Base-by-base conservation (phyloP, 2,888 invertebrate genomes). In the Plebejus argus region DNA sequence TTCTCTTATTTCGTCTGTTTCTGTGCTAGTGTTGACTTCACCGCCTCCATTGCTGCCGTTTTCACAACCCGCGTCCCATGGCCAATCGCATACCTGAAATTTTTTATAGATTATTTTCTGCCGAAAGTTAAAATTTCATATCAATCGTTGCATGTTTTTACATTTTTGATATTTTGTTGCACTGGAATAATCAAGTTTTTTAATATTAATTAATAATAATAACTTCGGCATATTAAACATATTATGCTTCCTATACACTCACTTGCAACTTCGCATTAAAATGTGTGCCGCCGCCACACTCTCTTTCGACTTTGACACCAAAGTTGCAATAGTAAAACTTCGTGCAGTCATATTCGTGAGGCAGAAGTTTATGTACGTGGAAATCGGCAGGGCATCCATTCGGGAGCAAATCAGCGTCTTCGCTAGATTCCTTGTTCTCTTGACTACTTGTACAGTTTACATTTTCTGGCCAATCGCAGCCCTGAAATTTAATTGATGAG, bases 281-380 rank as follows among this genome's bases (percentile, higher is more conserved):
- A 58, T 85, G 82, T 0, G 80, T 77, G 1, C 83, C 84, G 3
- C 78, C 39, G 0, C 81, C 76, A 76, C 87, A 87, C 0, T 80
- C 74, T 12, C 80, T 81, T 49, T 81, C 83, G 0, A 83, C 81
- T 70, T 82, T 82, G n/a, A 84, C 81, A 10, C 87, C 88, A 35
- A 82, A 82, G 5, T 81, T 81, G 79, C 89, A 89, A 75, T 85
- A 83, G 79, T 89, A 93, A 81, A 90, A 93, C 81, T 86, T 87
- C 0, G 86, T 86, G 81, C 92, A 93, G 80, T 90, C 87, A 18
- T 85, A 87, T 33, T 92, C 91, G 80, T 93, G 91, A 5, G 89
- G 86, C 0, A 91, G 58, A 0, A 90, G 83, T 74, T 79, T 81
- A 75, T 89, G 89, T 81, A 86, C 78, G 7, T 80, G 79, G 58